Evolutionary conservation across 2,113 vertebrate genomes (phyloP), one percentile per base, ranked within the genome.

Genomic region (Agelaius phoeniceus): DNA sequence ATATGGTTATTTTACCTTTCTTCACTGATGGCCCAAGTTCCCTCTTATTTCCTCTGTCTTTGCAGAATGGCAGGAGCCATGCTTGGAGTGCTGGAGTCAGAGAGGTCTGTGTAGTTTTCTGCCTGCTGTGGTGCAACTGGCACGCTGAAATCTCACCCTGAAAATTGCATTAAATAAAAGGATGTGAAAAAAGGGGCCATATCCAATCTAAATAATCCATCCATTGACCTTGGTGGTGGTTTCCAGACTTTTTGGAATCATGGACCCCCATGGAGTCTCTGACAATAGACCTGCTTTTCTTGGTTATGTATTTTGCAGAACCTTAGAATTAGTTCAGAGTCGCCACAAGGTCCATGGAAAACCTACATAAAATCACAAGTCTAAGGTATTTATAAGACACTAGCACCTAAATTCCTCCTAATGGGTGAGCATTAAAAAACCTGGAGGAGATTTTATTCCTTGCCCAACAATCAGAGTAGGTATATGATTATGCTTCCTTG

Each of bases 1-100:
- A 95, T 49, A 87, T 2, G 6, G 77, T 89, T 96, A 89, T 96
- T 97, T 95, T 92, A 92, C 96, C 69, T 94, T 93, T 87, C 71
- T 59, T 87, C 76, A 62, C 10, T 62, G 96, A 90, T 96, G 88
- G 87, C 61, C 73, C 54, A 21, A 82, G 52, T 66, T 94, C 81
- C 57, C 43, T 75, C 49, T 84, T 74, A 69, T 79, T 95, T 91
- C 33, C 67, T 89, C 76, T 92, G 91, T 89, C 69, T 61, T 43
- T 80, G 91, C 37, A 37, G 37, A 37, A 37, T 37, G 37, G 37
- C 37, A 37, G 37, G 37, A 37, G 37, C 86, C 37, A 28, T 12
- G 52, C 41, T 39, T 78, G 63, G 80, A 87, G 89, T 83, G 62
- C 65, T 51, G 73, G 26, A 77, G 72, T 61, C 66, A 72, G 79